These are phyloP conservation scores for Bagarius yarrelli DNA, from an alignment of 2,113 vertebrate genomes.

Conservation along the genomic window DNA sequence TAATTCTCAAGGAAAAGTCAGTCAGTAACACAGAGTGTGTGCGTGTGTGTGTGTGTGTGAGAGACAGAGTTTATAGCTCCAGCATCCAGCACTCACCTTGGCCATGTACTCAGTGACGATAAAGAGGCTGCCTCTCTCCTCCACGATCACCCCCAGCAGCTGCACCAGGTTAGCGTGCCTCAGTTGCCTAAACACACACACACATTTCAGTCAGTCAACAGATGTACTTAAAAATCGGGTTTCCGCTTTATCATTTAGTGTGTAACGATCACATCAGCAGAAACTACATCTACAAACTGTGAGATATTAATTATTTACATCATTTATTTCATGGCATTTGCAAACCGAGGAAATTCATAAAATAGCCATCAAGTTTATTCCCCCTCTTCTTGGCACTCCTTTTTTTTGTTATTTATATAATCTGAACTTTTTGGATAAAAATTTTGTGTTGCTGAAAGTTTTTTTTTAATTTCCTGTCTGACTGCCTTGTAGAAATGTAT, in stretches of 20 bases:
- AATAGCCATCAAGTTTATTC: no score
- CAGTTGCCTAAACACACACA: constrained; percentile 76
- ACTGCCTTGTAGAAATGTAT: background rate
- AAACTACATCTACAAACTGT: no score
- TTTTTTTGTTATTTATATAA: no score
- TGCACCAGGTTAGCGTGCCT: constrained; percentile 93
- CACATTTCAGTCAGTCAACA: background rate
- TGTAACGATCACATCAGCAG: no score
- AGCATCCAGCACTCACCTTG: constrained; percentile 74
- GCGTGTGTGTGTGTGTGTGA: background rate
- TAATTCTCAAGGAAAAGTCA: background rate
- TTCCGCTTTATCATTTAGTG: no score
- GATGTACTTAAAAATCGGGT: no score
- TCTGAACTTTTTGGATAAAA: no score
- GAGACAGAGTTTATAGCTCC: background rate
- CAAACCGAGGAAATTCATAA: no score
- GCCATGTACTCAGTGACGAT: constrained; percentile 98
- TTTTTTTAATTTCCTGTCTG: background rate
- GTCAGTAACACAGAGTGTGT: background rate
- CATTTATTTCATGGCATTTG: no score
- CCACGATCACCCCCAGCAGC: constrained; percentile 91
- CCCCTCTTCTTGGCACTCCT: no score
- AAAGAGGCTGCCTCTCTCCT: constrained; percentile 86
- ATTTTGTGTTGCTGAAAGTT: background rate
- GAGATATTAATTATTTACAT: no score